Conservation (phyloP, 2,113 vertebrate species). For the Daphoenositta chrysoptera region DNA sequence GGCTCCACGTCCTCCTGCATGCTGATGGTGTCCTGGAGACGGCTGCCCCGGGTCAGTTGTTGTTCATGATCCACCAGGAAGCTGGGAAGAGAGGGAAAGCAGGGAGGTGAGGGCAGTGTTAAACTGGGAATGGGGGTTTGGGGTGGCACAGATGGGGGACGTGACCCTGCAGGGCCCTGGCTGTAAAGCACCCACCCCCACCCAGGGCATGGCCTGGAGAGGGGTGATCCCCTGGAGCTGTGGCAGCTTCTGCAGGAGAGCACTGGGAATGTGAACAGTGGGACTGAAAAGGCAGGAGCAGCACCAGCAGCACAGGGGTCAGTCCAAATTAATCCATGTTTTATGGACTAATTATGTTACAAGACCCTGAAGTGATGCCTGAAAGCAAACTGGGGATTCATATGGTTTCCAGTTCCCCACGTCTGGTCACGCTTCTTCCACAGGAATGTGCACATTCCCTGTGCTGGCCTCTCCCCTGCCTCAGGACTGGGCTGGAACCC, state of each 20-base stretch:
- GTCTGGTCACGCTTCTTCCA: fast-evolving
- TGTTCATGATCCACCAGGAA: conserved; percentile 96
- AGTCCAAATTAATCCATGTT: fast-evolving
- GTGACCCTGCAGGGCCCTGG: background rate
- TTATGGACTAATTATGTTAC: background rate
- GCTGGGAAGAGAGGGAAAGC: conserved; percentile 70
- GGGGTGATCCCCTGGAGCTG: background rate
- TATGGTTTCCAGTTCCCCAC: too few relatives aligned
- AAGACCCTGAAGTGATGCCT: background rate
- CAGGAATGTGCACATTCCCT: fast-evolving
- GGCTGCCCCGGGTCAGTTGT: conserved; percentile 73
- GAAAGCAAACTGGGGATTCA: background rate
- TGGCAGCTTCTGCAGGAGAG: background rate
- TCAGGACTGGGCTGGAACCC: background rate
- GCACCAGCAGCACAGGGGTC: fast-evolving
- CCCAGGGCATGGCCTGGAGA: background rate
- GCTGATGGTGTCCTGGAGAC: background rate
- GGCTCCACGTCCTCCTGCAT: background rate
- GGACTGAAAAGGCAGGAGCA: background rate
- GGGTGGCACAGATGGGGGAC: fast-evolving
- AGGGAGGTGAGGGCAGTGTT: background rate
- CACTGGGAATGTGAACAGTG: fast-evolving
- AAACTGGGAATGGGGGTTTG: background rate
- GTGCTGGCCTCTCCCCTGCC: background rate
- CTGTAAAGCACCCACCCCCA: background rate